Evolutionary conservation across 2,888 invertebrate genomes (phyloP), one percentile per base, ranked within the genome.

Genomic region (Meganola albula): DNA sequence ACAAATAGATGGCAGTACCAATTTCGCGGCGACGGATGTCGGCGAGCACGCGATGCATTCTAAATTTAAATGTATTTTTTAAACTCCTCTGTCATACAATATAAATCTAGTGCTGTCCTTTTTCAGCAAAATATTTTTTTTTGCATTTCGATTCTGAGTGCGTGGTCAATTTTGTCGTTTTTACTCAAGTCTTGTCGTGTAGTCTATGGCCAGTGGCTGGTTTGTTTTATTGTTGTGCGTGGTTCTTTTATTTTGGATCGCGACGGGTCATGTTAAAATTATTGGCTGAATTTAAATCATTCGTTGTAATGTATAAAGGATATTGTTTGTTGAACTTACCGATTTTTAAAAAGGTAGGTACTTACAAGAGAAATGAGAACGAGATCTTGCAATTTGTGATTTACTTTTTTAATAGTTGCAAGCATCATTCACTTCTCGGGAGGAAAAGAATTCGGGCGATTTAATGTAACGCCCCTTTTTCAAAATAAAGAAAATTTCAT

Each of bases 31-130:
- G 65, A 74, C 82, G 84, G 84, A 84, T 84, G 84, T 80, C 72
- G 66, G 65, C 61, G 71, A 63, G 79, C 84, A 83, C 80, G 84
- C 82, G 82, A 72, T 78, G 84, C 84, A 85, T 85, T 83, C 78
- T 77, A 83, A 84, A 75, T 80, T 79, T 64, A 74, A n/a, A n/a
- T n/a, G n/a, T 68, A 65, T 69, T 59, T 56, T 48, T 67, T 58
- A 58, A 76, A 62, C 67, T 69, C 50, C 57, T 77, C 74, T 68
- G 61, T 61, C 73, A 54, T 52, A 48, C 56, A 48, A 53, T 36
- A 34, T 34, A 44, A 40, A 42, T 53, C 63, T 71, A 53, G 44
- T 34, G 38, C 63, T 53, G 54, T 83, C 78, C 69, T 77, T 54
- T 53, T 83, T 70, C 48, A 51, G 61, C 67, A 61, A 69, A 71